Evolutionary conservation across 2,888 invertebrate genomes (phyloP).

Genomic region (Pandemis heparana): DNA sequence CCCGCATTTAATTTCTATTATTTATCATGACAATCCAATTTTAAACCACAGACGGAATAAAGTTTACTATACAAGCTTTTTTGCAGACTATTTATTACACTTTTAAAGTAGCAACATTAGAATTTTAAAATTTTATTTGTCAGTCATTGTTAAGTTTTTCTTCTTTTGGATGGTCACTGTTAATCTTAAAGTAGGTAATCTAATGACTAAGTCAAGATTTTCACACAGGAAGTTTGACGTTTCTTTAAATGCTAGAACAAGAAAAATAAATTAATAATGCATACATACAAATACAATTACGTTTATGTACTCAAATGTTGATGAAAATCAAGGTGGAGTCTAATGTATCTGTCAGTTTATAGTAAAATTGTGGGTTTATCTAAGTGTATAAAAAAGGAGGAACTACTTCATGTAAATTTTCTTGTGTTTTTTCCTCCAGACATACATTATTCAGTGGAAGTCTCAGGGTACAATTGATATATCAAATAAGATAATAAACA

Average conservation of each 20-base stretch:
- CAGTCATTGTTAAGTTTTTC: background rate
- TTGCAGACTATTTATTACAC: no score
- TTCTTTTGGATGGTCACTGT: background rate
- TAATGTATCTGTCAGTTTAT: background rate
- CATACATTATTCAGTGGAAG: no score
- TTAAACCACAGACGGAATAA: no score
- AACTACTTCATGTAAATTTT: background rate
- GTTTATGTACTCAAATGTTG: background rate
- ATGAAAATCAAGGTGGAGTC: background rate
- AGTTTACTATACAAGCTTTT: no score
- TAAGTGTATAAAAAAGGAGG: background rate
- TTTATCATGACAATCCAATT: no score
- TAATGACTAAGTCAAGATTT: conserved; percentile 33
- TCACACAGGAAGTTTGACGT: conserved; percentile 15
- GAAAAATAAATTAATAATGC: conserved; percentile 9
- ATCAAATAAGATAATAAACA: no score
- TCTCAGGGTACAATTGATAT: no score
- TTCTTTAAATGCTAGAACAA: conserved; percentile 17
- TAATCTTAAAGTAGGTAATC: conserved; percentile 15
- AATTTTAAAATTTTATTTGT: background rate
- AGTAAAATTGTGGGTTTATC: background rate
- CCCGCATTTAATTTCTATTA: no score
- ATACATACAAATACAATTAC: conserved; percentile 4
- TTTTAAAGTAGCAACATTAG: background rate
- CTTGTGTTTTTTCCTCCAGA: no score